Conservation (phyloP, 2,113 vertebrate genomes). For the Zingel zingel region DNA sequence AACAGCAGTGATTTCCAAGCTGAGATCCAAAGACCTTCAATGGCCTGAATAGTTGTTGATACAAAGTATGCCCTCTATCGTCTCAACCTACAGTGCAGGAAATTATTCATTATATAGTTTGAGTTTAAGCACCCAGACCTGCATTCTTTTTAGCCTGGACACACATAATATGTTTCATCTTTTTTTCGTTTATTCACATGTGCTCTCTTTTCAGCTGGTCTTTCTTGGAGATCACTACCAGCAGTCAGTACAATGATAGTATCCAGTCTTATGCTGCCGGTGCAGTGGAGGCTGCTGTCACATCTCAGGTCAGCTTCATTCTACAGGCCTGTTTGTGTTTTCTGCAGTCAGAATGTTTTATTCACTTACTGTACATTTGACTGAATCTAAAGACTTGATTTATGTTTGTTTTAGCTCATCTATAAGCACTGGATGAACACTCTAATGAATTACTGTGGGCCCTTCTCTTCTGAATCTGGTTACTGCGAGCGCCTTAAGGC, state of each 20-base stretch:
- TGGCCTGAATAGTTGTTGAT: background rate
- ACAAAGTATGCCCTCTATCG: background rate
- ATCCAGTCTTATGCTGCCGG: slow-evolving; percentile 94
- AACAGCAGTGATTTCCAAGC: background rate
- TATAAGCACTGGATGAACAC: slow-evolving; percentile 99
- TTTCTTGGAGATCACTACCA: slow-evolving; percentile 89
- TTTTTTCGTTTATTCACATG: background rate
- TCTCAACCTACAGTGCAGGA: background rate
- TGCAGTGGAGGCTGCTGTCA: slow-evolving; percentile 89
- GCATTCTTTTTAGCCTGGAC: background rate
- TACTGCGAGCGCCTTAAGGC: slow-evolving; percentile 91
- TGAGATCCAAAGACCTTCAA: background rate
- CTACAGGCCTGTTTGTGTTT: background rate
- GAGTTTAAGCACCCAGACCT: background rate
- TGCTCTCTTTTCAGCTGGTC: slow-evolving; percentile 87
- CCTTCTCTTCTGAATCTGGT: slow-evolving; percentile 82
- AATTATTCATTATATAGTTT: background rate
- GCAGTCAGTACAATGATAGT: slow-evolving; percentile 87
- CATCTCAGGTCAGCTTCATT: slow-evolving; percentile 85
- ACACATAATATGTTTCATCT: background rate
- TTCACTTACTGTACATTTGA: background rate
- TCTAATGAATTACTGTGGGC: slow-evolving; percentile 91
- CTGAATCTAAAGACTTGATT: background rate
- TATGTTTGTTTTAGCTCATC: slow-evolving; percentile 86
- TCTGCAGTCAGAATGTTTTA: background rate